Evolutionary conservation across 2,113 vertebrate genomes (phyloP).

Genomic region (Nasalis larvatus): DNA sequence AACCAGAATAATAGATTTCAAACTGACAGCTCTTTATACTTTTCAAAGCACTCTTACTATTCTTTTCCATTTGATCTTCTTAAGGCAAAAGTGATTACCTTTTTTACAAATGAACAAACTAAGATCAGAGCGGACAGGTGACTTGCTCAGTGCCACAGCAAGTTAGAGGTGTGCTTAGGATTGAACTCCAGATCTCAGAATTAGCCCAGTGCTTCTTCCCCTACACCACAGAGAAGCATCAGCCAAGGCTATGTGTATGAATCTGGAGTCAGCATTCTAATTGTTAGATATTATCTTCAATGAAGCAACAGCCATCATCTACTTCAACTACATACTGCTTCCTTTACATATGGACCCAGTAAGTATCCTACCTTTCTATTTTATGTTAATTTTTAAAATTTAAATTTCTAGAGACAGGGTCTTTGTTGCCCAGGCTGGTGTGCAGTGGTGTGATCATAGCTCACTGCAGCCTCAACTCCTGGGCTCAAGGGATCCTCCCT

Average conservation of each 20-base stretch:
- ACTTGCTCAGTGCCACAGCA: background rate
- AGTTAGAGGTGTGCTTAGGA: background rate
- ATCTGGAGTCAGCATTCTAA: background rate
- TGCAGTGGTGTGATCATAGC: no score
- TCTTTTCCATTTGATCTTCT: background rate
- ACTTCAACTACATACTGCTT: rapidly evolving
- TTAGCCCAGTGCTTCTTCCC: background rate
- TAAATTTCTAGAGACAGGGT: no score
- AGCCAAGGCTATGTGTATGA: rapidly evolving
- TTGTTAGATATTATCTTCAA: background rate
- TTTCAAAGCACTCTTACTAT: background rate
- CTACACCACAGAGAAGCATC: background rate
- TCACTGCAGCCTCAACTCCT: no score
- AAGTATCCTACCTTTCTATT: background rate
- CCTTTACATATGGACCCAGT: background rate
- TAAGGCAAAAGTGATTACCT: background rate
- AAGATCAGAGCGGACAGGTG: background rate
- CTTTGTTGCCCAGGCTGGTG: no score
- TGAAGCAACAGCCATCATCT: background rate
- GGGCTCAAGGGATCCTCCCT: no score
- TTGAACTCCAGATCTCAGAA: background rate
- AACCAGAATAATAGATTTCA: background rate
- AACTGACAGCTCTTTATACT: background rate
- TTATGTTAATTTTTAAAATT: no score
- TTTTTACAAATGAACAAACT: background rate